Percentiles rank a stretch among this genome's conserved stretches.
These are phyloP conservation scores for Hoplostethus atlanticus DNA, from an alignment of 2,797 vertebrate genomes.

Conservation along the genomic window DNA sequence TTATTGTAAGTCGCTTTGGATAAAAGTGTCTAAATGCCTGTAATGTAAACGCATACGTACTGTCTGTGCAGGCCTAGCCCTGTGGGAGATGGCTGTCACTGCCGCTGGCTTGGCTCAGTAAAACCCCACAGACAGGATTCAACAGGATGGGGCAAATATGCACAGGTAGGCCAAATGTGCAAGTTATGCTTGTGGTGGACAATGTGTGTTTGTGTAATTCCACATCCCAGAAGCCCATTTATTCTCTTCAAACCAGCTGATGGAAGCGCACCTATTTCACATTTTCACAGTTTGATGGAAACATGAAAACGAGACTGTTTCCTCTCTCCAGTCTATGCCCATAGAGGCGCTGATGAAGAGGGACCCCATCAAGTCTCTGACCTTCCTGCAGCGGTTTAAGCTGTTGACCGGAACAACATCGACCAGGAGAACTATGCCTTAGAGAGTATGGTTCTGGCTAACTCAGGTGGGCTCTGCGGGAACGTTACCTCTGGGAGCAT, in stretches of 20 bases:
- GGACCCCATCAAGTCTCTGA: constrained; percentile 7
- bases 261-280: neutral
- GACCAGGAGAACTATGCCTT: constrained; percentile 43
- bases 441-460: constrained; percentile 33
- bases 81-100: constrained; percentile 53
- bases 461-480: constrained; percentile 10
- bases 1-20: too few relatives aligned
- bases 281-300: too few relatives aligned
- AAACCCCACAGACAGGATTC: constrained; percentile 63
- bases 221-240: too few relatives aligned
- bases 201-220: neutral
- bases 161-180: constrained; percentile 59
- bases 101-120: constrained; percentile 76
- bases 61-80: constrained; percentile 23
- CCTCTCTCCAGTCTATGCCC: constrained; percentile 59
- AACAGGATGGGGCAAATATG: constrained; percentile 66
- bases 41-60: neutral
- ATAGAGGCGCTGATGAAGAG: constrained; percentile 47
- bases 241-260: too few relatives aligned
- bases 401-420: constrained; percentile 33
- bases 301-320: neutral
- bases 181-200: too few relatives aligned
- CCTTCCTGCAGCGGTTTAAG: constrained; percentile 76
- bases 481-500: neutral
- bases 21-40: too few relatives aligned